Evolutionary conservation across 2,797 vertebrate genomes (phyloP).

Genomic region (Thaleichthys pacificus): DNA sequence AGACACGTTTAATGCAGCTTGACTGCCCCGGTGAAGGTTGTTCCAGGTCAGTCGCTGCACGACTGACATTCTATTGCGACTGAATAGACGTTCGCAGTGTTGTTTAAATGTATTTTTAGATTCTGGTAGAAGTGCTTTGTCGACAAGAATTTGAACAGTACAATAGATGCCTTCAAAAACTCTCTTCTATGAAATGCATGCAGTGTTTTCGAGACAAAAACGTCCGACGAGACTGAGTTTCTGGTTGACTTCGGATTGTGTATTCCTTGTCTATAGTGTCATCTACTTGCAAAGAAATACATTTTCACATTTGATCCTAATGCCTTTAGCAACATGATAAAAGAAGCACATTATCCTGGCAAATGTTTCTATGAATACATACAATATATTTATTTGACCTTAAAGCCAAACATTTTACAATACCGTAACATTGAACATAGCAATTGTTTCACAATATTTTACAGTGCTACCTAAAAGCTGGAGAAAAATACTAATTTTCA

Average conservation of each 20-base stretch:
- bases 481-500: background rate
- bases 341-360: too few species aligned
- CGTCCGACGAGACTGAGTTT: too few species aligned
- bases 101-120: background rate
- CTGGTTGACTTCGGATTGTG: too few species aligned
- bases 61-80: slow-evolving; percentile 1
- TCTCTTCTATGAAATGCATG: background rate
- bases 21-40: slow-evolving; percentile 16
- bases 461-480: background rate
- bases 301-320: too few species aligned
- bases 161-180: background rate
- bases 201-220: background rate
- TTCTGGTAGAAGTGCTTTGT: background rate
- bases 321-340: too few species aligned
- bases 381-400: too few species aligned
- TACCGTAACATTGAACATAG: too few species aligned
- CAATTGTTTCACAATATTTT: too few species aligned
- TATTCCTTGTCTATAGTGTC: too few species aligned
- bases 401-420: too few species aligned
- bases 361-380: too few species aligned
- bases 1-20: slow-evolving; percentile 14
- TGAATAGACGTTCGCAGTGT: background rate
- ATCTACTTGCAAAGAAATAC: too few species aligned
- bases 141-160: background rate
- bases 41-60: slow-evolving; percentile 4